phyloP scores from a whole-genome alignment of 1,140 invertebrate species.

The Pachypeltis micranthus region DNA sequence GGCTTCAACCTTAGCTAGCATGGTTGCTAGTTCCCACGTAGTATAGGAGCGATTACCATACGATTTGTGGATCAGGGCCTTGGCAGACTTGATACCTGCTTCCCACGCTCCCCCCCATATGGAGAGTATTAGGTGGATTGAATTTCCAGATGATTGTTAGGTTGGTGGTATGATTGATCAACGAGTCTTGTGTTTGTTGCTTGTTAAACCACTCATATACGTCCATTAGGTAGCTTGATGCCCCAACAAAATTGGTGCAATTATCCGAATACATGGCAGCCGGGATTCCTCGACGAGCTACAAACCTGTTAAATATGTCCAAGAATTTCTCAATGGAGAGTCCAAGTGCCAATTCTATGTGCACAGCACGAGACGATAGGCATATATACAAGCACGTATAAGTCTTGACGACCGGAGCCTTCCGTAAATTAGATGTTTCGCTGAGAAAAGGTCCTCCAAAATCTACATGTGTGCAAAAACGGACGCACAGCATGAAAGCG shows the following conservation, averaged over 20 bases:
- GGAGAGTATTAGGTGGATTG: constrained; percentile 35
- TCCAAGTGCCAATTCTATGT: no score
- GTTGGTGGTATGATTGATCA: background rate
- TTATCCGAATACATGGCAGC: constrained; percentile 10
- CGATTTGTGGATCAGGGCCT: no score
- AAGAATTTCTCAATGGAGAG: constrained; percentile 24
- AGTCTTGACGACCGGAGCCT: background rate
- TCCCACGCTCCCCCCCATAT: constrained; percentile 36
- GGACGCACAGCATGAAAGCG: no score
- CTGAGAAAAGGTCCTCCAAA: constrained; percentile 32
- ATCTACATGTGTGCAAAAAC: constrained; percentile 33
- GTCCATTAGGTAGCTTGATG: constrained; percentile 21
- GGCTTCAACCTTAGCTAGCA: no score
- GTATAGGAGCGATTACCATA: no score
- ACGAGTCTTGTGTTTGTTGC: no score
- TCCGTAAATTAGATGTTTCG: background rate
- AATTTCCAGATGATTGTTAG: constrained; percentile 31
- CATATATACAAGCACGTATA: no score
- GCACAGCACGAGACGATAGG: no score
- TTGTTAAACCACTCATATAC: no score
- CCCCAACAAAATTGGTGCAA: constrained; percentile 15
- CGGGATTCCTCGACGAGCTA: constrained; percentile 17
- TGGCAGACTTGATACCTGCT: no score
- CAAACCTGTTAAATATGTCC: constrained; percentile 24
- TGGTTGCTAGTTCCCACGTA: no score